Conservation (phyloP, 2,113 vertebrate genomes). For the Esox niger region DNA sequence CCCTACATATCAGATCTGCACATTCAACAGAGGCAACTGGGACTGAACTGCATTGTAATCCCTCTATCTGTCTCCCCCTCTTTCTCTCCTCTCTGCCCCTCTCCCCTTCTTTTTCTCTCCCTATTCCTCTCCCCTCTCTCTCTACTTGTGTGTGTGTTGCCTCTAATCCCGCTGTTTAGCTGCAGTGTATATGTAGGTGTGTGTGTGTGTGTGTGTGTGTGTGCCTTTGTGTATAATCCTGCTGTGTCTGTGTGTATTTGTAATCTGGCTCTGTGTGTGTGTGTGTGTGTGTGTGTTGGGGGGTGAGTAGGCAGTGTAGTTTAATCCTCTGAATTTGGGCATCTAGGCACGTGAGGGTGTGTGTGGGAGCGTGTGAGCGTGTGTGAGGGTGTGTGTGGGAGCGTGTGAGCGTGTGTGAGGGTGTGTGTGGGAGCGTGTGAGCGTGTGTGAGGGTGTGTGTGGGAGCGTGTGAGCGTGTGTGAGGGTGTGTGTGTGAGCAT, state of each 20-base stretch:
- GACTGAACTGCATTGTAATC: conserved; percentile 6
- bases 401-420: conserved; percentile 17
- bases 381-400: no score
- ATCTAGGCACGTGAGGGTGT: conserved; percentile 23
- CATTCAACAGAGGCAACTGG: conserved; percentile 1
- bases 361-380: conserved; percentile 14
- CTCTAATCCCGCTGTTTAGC: conserved; percentile 34
- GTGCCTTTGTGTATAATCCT: conserved; percentile 40
- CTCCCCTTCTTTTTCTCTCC: background rate
- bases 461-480: conserved; percentile 9
- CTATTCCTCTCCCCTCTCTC: conserved; percentile 6
- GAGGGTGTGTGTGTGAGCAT: conserved; percentile 20
- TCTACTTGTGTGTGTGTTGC: conserved; percentile 20
- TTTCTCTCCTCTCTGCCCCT: conserved; percentile 1
- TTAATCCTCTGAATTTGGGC: conserved; percentile 32
- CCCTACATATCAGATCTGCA: conserved; percentile 8
- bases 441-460: conserved; percentile 22
- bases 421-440: no score
- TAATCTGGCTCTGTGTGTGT: conserved; percentile 41
- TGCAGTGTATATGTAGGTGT: conserved; percentile 14
- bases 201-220: conserved; percentile 38
- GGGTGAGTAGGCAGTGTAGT: conserved; percentile 10
- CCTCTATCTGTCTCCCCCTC: conserved; percentile 22
- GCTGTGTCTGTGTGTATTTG: conserved; percentile 33
- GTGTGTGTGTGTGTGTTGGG: conserved; percentile 28